Evolutionary conservation across 1,140 invertebrate species (phyloP).

Genomic region (Rhopalosiphum padi): DNA sequence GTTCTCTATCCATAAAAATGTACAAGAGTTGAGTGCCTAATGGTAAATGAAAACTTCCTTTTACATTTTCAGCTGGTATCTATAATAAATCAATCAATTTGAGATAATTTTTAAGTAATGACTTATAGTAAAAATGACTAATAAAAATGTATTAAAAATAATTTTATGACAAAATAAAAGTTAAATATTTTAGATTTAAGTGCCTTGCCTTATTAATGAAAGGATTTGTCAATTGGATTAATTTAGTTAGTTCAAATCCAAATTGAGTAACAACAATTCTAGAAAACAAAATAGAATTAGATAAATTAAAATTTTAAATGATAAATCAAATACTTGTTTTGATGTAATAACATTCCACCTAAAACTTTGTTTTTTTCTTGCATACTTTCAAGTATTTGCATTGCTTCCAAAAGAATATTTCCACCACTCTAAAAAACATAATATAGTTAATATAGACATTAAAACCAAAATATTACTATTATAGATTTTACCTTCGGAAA

Average conservation of each 20-base stretch:
- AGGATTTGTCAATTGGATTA: constrained; percentile 79
- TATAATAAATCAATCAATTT: constrained; percentile 59
- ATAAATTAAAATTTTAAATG: not conserved
- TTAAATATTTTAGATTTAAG: not conserved
- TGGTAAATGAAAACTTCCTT: constrained; percentile 73
- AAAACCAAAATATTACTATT: not conserved
- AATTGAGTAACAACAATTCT: constrained; percentile 82
- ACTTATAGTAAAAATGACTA: not conserved
- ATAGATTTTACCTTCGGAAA: constrained; percentile 74
- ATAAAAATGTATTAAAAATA: not conserved
- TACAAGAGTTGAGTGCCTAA: constrained; percentile 78
- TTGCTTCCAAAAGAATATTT: constrained; percentile 80
- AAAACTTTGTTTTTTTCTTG: constrained; percentile 76
- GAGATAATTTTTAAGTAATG: not conserved
- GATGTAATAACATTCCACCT: constrained; percentile 79
- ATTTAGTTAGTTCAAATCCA: constrained; percentile 75
- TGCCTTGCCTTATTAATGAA: constrained; percentile 77
- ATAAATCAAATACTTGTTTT: constrained; percentile 73
- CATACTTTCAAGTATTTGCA: constrained; percentile 79
- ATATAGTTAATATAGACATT: not conserved
- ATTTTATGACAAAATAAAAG: not conserved
- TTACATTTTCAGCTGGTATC: constrained; percentile 74
- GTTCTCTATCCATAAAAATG: constrained; percentile 74
- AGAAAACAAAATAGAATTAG: constrained; percentile 61
- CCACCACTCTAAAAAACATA: constrained; percentile 73